Conservation (phyloP, 2,113 vertebrate species). For the Heliornis fulica region DNA sequence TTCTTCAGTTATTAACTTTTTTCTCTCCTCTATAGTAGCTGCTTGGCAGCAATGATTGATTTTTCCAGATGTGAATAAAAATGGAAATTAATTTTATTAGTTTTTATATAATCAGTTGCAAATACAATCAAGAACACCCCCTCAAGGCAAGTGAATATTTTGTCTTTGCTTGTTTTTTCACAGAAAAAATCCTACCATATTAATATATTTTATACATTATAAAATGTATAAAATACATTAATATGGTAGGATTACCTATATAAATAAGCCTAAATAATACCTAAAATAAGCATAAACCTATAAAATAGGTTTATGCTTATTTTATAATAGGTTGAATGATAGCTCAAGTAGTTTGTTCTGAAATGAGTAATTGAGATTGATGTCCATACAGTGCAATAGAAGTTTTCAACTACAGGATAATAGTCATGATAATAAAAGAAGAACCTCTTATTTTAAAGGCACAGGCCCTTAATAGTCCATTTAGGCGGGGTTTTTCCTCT, state of each 20-base stretch:
- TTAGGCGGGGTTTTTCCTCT: not conserved
- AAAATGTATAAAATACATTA: no score
- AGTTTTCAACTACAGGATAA: not conserved
- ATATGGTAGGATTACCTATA: no score
- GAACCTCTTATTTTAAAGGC: not conserved
- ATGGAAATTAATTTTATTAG: not conserved
- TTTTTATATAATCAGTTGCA: not conserved
- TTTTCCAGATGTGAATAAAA: not conserved
- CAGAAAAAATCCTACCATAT: not conserved
- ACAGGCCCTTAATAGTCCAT: not conserved
- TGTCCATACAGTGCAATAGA: not conserved
- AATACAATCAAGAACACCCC: not conserved
- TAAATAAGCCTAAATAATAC: no score
- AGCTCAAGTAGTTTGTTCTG: not conserved
- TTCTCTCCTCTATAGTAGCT: not conserved
- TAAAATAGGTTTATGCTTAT: no score
- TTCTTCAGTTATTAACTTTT: not conserved
- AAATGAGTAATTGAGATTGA: conserved; percentile 23
- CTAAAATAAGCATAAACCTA: no score
- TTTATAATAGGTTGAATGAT: not conserved
- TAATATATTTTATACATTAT: not conserved
- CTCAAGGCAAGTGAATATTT: not conserved
- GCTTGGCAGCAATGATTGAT: not conserved
- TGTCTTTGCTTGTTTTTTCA: not conserved
- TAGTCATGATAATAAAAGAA: not conserved